Conservation (phyloP, 2,888 invertebrate genomes). For the Nymphalis polychloros region DNA sequence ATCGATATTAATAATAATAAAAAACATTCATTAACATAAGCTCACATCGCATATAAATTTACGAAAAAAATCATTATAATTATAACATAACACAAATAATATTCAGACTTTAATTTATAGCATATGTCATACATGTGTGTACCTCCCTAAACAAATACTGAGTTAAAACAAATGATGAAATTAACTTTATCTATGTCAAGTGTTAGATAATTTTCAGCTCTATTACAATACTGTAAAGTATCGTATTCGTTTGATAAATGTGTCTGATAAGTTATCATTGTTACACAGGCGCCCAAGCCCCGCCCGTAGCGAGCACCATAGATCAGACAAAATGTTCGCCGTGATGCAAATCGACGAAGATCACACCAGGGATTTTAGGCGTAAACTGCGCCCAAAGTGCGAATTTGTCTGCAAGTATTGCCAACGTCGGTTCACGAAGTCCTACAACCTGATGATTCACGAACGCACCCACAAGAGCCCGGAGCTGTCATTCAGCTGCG, state of each 20-base stretch:
- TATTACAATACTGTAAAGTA: constrained; percentile 15
- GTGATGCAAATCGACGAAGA: constrained; percentile 95
- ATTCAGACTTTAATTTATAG: constrained; percentile 11
- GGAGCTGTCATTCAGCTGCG: constrained; percentile 97
- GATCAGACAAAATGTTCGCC: constrained; percentile 89
- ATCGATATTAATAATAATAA: constrained; percentile 25
- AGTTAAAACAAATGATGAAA: constrained; percentile 36
- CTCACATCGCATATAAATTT: constrained; percentile 16
- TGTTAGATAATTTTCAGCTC: constrained; percentile 11
- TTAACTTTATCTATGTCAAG: constrained; percentile 24
- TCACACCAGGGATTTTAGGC: constrained; percentile 91
- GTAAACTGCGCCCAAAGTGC: constrained; percentile 95
- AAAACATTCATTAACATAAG: constrained; percentile 13
- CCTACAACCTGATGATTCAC: constrained; percentile 99
- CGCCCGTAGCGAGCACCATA: constrained; percentile 78
- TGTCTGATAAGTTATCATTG: constrained; percentile 67
- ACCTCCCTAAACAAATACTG: constrained; percentile 23
- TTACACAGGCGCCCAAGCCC: constrained; percentile 76
- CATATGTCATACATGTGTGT: constrained; percentile 14
- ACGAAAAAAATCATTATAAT: not conserved
- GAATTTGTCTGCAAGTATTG: constrained; percentile 99
- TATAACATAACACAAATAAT: constrained; percentile 17
- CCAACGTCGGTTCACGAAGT: constrained; percentile 98
- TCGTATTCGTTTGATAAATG: constrained; percentile 22
- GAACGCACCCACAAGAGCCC: constrained; percentile 98